phyloP scores from a whole-genome alignment of 2,797 vertebrate species.

The Alouatta caraya region DNA sequence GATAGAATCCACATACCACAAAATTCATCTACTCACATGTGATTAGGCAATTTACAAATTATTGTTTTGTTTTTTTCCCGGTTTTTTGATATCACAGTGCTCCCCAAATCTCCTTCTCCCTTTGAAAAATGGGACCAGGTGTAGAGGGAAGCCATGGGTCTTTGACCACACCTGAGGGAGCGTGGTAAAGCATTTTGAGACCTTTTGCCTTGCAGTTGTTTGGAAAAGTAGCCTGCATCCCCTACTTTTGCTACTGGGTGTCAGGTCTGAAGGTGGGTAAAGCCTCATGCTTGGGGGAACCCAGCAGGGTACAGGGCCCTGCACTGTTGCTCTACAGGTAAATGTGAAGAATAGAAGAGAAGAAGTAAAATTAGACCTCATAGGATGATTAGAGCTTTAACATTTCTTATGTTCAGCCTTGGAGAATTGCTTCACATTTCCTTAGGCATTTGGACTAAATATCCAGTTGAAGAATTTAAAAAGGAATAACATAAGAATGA shows the following conservation, averaged over 20 bases:
- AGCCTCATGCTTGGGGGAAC: neutral
- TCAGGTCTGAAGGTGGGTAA: neutral
- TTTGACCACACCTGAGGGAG: neutral
- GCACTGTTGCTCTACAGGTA: neutral
- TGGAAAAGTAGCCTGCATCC: neutral
- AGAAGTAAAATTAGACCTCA: neutral
- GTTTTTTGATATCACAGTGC: neutral
- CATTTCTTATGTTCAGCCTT: neutral
- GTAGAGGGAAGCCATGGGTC: neutral
- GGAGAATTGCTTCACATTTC: conserved; percentile 1
- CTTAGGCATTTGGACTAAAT: neutral
- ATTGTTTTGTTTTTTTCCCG: neutral
- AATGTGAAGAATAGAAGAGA: neutral
- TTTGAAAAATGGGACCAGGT: neutral
- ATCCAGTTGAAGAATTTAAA: neutral
- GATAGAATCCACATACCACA: neutral
- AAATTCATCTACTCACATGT: neutral
- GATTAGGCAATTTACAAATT: neutral
- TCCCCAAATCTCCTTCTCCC: neutral
- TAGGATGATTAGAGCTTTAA: neutral
- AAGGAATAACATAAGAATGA: neutral
- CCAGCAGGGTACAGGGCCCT: neutral
- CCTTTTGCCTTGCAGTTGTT: neutral
- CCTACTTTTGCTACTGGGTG: neutral
- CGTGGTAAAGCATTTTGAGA: neutral